These are phyloP conservation scores for Leptura quadrifasciata DNA, from an alignment of 2,888 invertebrate genomes.

Conservation along the genomic window DNA sequence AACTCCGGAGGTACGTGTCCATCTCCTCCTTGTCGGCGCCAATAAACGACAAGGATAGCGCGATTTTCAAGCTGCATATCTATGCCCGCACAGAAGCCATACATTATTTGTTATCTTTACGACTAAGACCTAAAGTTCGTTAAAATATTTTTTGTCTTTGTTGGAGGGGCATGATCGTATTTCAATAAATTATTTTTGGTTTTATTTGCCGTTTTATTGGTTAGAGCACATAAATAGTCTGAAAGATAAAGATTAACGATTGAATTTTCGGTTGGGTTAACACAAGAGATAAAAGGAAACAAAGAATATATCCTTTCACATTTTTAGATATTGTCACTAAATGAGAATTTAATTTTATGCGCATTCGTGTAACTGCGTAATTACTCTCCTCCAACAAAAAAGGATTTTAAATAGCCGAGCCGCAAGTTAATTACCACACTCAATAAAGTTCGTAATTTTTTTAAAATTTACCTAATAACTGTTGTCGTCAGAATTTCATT, in stretches of 20 bases:
- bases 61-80: constrained; percentile 46
- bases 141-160: constrained; percentile 48
- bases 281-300: neutral
- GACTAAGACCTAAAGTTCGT: constrained; percentile 51
- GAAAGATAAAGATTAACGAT: constrained; percentile 8
- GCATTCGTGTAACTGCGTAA: constrained; percentile 2
- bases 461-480: neutral
- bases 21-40: constrained; percentile 9
- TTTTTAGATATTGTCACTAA: neutral
- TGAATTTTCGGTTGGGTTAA: constrained; percentile 16
- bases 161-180: constrained; percentile 34
- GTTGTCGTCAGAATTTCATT: neutral
- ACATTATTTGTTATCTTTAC: constrained; percentile 55
- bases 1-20: neutral
- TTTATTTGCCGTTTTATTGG: constrained; percentile 29
- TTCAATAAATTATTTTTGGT: constrained; percentile 37
- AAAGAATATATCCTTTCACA: neutral
- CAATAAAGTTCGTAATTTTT: neutral
- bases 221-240: constrained; percentile 23
- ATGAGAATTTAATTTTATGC: constrained; percentile 17
- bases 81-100: constrained; percentile 48
- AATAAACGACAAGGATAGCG: constrained; percentile 48
- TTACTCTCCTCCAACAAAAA: neutral
- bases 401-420: neutral
- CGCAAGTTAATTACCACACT: neutral